Base-by-base conservation (phyloP, 2,888 invertebrate species). In the Pterobdella sp. region DNA sequence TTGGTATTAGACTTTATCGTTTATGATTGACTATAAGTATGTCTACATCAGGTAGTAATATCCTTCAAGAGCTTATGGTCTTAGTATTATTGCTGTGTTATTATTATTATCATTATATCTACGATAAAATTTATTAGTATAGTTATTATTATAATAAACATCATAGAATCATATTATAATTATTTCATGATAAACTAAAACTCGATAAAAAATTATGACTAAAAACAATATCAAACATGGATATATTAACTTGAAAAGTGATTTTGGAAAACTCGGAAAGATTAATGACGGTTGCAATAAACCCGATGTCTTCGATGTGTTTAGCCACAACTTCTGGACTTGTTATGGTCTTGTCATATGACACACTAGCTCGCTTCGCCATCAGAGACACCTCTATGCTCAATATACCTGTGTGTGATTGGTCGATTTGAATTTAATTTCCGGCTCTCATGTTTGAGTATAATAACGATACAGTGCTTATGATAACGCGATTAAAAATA, bases 341-440 rank as follows among this genome's bases (percentile, higher is more conserved):
- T 31, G 92, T 88, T 78, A 89, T 86, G 81, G 93, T 56, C 10
- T 14, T 22, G 49, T 42, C 91, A 84, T 90, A 98, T 73, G 89
- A 89, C 0, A 98, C 90, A 83, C 98, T 97, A 0, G 96, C 97
- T 80, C 95, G 93, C 32, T 94, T 94, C 0, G 95, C 94, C 81
- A 98, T 87, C 67, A 98, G 85, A 0, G 94, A 94, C 56, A 98
- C 94, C 72, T 94, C 86, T 72, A 97, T 89, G 76, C 89, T 90
- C 68, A 91, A 87, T 31, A 97, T 90, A 35, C 96, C 92, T 91
- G 83, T 1, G 60, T 56, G 49, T 42, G 49, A n/a, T n/a, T n/a
- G n/a, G n/a, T n/a, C n/a, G n/a, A n/a, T n/a, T n/a, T n/a, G n/a
- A n/a, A n/a, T n/a, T n/a, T n/a, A n/a, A n/a, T n/a, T n/a, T n/a